A percentile compares a stretch with the other conserved stretches of the same genome.
phyloP scores from a whole-genome alignment of 2,113 vertebrate genomes.

The Toxotes jaculatrix region DNA sequence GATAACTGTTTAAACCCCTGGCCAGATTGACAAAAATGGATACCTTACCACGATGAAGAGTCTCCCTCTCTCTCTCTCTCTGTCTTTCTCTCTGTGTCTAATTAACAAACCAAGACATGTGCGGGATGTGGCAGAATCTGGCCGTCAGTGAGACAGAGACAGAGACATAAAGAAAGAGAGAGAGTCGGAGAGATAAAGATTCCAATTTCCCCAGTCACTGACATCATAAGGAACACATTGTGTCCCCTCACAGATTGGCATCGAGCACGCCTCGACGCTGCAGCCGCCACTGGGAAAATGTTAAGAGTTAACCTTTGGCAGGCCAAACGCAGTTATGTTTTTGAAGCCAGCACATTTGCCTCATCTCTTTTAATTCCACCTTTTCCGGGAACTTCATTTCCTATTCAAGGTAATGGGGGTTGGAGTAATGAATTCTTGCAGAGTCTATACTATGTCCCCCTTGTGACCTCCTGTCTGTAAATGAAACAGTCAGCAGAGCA shows the following conservation, averaged over 20 bases:
- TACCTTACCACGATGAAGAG: slow-evolving; percentile 30
- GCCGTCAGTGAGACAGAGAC: slow-evolving; percentile 35
- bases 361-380: slow-evolving; percentile 66
- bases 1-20: slow-evolving; percentile 49
- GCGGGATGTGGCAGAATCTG: slow-evolving; percentile 61
- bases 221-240: slow-evolving; percentile 78
- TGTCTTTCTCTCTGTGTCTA: slow-evolving; percentile 66
- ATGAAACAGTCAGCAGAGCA: slow-evolving; percentile 79
- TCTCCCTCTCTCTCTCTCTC: slow-evolving; percentile 20
- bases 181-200: slow-evolving; percentile 76
- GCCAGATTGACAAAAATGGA: slow-evolving; percentile 33
- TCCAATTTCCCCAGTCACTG: slow-evolving; percentile 81
- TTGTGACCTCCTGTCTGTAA: slow-evolving; percentile 79
- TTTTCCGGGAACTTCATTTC: slow-evolving; percentile 73
- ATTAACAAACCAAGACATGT: slow-evolving; percentile 77
- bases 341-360: slow-evolving; percentile 60
- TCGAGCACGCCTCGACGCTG: slow-evolving; percentile 58
- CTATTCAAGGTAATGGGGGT: slow-evolving; percentile 77
- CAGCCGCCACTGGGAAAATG: slow-evolving; percentile 66
- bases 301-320: slow-evolving; percentile 77
- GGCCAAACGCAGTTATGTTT: slow-evolving; percentile 56
- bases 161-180: slow-evolving; percentile 31
- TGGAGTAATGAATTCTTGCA: slow-evolving; percentile 78
- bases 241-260: slow-evolving; percentile 71
- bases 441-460: slow-evolving; percentile 72